Percentiles rank a stretch among this genome's conserved stretches.
These are phyloP conservation scores for Cantharis lateralis DNA, from an alignment of 2,888 invertebrate species.

Conservation along the genomic window DNA sequence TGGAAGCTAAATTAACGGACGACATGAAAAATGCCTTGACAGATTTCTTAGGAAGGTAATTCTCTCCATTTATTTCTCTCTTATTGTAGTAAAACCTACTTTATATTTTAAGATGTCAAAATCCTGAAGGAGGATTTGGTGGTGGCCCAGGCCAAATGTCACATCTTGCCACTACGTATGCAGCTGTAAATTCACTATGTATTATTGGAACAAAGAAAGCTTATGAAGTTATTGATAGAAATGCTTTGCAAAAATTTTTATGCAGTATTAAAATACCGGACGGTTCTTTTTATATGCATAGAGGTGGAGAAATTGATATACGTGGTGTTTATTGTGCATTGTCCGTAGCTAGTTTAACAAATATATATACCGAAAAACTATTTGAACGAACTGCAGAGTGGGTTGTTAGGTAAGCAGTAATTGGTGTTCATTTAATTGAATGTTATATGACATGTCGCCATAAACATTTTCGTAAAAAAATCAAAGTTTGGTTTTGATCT, in stretches of 20 bases:
- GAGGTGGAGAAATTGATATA: constrained; percentile 91
- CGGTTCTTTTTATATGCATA: constrained; percentile 92
- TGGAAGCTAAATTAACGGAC: constrained; percentile 67
- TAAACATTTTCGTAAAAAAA: too few relatives aligned
- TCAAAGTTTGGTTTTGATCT: too few relatives aligned
- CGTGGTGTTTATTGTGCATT: constrained; percentile 97
- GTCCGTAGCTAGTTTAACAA: constrained; percentile 85
- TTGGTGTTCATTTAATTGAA: too few relatives aligned
- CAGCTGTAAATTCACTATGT: constrained; percentile 91
- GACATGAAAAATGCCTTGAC: constrained; percentile 61
- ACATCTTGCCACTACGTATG: constrained; percentile 97
- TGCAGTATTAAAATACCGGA: constrained; percentile 76
- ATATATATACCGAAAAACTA: constrained; percentile 74
- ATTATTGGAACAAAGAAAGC: constrained; percentile 83
- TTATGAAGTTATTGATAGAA: constrained; percentile 81
- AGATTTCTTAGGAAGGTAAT: constrained; percentile 64
- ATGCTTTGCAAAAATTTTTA: constrained; percentile 76
- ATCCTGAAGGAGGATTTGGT: constrained; percentile 83
- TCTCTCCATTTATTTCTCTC: background rate
- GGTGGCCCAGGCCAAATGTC: constrained; percentile 93
- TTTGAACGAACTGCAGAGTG: constrained; percentile 89
- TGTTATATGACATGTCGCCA: too few relatives aligned
- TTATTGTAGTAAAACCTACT: background rate
- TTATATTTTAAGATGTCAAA: constrained; percentile 67
- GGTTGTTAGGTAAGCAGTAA: constrained; percentile 68